A percentile compares a stretch with the other conserved stretches of the same genome.
These are phyloP conservation scores for Gorsachius magnificus DNA, from an alignment of 2,797 vertebrate genomes.

Conservation along the genomic window DNA sequence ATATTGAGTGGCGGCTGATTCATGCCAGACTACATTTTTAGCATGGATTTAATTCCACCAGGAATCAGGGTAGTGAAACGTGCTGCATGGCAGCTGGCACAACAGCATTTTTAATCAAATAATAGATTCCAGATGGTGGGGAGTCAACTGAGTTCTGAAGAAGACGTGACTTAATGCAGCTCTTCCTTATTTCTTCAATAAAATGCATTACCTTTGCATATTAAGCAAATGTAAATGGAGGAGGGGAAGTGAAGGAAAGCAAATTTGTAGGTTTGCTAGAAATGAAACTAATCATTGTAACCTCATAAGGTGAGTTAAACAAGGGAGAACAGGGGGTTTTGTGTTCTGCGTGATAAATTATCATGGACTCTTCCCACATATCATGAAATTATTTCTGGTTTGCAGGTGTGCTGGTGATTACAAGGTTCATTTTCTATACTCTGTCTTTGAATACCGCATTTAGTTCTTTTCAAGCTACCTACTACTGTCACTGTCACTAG, in stretches of 20 bases:
- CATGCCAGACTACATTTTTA: slow-evolving; percentile 1
- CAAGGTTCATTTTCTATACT: neutral
- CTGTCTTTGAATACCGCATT: neutral
- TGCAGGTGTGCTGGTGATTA: neutral
- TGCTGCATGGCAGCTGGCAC: slow-evolving; percentile 50
- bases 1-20: neutral
- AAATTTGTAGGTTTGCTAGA: neutral
- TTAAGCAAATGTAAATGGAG: neutral
- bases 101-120: slow-evolving; percentile 49
- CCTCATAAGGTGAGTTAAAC: neutral
- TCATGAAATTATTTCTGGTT: neutral
- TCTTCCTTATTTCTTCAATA: slow-evolving; percentile 37
- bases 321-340: neutral
- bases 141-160: slow-evolving; percentile 14
- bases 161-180: slow-evolving; percentile 23
- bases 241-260: neutral
- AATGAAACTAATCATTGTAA: neutral
- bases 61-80: slow-evolving; percentile 6
- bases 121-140: slow-evolving; percentile 48
- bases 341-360: neutral
- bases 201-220: neutral
- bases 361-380: neutral
- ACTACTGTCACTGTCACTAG: neutral
- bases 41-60: slow-evolving; percentile 37
- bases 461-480: neutral